phyloP scores from a whole-genome alignment of 2,888 invertebrate species.

The Eupithecia pulchellata region DNA sequence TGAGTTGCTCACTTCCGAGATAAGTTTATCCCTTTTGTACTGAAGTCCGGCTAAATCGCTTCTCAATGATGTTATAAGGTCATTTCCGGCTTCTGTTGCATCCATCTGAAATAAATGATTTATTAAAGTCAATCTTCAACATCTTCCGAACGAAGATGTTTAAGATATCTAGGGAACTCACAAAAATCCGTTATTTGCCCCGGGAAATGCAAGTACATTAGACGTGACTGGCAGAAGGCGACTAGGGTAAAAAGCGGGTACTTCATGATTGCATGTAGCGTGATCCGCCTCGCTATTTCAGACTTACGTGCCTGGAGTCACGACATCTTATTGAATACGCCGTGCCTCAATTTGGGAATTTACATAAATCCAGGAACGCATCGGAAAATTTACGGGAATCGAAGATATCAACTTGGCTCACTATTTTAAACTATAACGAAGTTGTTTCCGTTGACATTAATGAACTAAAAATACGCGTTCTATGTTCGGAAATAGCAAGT shows the following conservation, averaged over 20 bases:
- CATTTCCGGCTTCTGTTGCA: conserved; percentile 81
- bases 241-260: conserved; percentile 67
- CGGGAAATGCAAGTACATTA: conserved; percentile 56
- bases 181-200: conserved; percentile 29
- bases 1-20: conserved; percentile 87
- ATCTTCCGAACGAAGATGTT: conserved; percentile 11
- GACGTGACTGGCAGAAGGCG: conserved; percentile 69
- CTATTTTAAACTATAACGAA: no score
- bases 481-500: conserved; percentile 23
- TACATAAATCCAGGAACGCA: conserved; percentile 57
- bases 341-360: conserved; percentile 52
- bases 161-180: conserved; percentile 45
- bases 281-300: conserved; percentile 74
- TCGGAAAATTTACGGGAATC: neutral
- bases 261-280: conserved; percentile 71
- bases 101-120: conserved; percentile 80
- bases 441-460: neutral
- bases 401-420: neutral
- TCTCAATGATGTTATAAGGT: conserved; percentile 90
- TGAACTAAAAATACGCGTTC: conserved; percentile 9
- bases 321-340: conserved; percentile 68
- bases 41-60: conserved; percentile 94
- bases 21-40: conserved; percentile 92
- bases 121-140: neutral
- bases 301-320: conserved; percentile 67